Conservation (phyloP, 2,113 vertebrate species). For the Athene noctua region DNA sequence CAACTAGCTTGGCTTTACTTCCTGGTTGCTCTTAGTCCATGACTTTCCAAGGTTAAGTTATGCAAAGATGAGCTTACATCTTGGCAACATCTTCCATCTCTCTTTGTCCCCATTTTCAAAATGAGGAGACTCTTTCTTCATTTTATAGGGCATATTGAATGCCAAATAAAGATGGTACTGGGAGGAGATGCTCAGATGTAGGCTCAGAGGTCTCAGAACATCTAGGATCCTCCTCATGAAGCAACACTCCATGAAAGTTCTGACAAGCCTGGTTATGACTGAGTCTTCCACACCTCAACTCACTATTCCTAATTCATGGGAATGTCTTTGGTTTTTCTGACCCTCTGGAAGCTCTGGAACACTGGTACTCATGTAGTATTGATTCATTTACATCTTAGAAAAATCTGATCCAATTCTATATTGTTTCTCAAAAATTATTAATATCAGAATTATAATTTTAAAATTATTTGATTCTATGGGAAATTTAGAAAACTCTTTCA, state of each 20-base stretch:
- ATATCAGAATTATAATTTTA: rapidly evolving
- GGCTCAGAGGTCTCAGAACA: background rate
- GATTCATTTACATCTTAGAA: background rate
- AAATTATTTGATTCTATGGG: background rate
- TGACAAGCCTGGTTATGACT: background rate
- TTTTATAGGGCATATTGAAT: background rate
- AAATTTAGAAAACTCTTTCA: background rate
- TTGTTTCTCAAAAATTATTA: background rate
- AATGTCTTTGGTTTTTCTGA: background rate
- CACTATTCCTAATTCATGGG: background rate
- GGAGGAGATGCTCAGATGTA: background rate
- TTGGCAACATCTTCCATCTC: background rate
- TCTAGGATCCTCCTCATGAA: background rate
- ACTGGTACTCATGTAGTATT: background rate
- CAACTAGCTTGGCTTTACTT: background rate
- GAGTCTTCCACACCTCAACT: background rate
- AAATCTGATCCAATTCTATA: background rate
- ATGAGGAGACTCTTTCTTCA: background rate
- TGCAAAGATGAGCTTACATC: background rate
- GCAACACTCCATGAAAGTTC: background rate
- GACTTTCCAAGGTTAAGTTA: background rate
- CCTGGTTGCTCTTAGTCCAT: background rate
- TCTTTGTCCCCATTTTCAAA: background rate
- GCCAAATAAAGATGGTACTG: background rate
- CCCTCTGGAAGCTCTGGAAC: background rate